phyloP scores from a whole-genome alignment of 2,797 vertebrate genomes.

The Cossypha polioptera region DNA sequence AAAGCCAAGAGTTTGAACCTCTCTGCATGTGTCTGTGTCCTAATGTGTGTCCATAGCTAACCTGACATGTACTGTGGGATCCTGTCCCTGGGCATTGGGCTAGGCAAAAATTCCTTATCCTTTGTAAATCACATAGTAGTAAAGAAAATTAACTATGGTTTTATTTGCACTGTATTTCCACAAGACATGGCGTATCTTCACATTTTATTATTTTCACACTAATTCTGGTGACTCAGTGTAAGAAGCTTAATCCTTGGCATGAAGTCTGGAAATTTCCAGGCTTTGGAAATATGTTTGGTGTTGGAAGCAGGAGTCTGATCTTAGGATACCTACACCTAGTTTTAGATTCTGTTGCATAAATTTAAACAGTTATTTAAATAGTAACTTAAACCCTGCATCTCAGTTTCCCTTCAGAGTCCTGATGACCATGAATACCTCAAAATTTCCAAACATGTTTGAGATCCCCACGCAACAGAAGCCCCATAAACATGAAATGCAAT shows the following conservation, averaged over 20 bases:
- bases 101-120: neutral
- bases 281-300: neutral
- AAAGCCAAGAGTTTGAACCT: neutral
- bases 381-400: neutral
- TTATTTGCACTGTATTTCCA: neutral
- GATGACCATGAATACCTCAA: neutral
- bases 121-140: neutral
- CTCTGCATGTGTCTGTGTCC: neutral
- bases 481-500: neutral
- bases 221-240: neutral
- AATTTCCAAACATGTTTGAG: neutral
- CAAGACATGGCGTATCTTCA: rapidly evolving
- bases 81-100: neutral
- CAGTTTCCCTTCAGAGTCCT: neutral
- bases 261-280: neutral
- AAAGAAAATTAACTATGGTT: neutral
- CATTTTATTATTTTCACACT: neutral
- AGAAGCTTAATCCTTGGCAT: neutral
- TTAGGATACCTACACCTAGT: neutral
- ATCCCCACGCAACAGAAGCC: neutral
- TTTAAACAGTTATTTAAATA: neutral
- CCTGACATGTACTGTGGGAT: neutral
- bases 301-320: neutral
- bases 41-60: neutral
- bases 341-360: neutral